Evolutionary conservation across 2,797 vertebrate species (phyloP).

Genomic region (Cichlasoma orientale): DNA sequence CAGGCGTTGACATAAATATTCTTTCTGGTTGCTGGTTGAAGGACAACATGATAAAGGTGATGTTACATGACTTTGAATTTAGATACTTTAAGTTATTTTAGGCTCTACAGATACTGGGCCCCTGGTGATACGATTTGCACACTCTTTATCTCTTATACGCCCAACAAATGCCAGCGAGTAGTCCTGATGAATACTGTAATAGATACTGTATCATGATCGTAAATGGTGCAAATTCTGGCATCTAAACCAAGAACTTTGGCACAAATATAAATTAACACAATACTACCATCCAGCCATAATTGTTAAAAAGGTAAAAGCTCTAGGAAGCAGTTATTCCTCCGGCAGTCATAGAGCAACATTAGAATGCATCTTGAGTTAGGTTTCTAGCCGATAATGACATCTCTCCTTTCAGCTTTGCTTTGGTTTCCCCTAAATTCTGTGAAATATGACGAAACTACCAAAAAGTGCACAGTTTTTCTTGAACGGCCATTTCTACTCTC

Average conservation of each 20-base stretch:
- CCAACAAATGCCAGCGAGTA: background rate
- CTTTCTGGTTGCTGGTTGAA: background rate
- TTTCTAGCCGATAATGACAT: background rate
- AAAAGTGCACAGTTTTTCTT: background rate
- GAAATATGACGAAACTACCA: background rate
- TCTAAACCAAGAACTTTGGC: background rate
- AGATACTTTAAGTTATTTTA: slow-evolving; percentile 3
- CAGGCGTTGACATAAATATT: slow-evolving; percentile 1
- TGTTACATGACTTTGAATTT: background rate
- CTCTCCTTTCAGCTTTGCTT: background rate
- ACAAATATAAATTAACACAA: background rate
- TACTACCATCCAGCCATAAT: background rate
- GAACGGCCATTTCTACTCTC: background rate
- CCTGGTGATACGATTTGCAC: background rate
- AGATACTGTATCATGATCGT: background rate
- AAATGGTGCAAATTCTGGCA: background rate
- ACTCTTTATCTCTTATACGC: background rate
- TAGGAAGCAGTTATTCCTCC: no score
- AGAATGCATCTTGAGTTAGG: background rate
- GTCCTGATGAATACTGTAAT: background rate
- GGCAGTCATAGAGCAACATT: background rate
- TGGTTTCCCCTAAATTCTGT: background rate
- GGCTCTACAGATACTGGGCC: background rate
- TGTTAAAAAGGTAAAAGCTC: background rate
- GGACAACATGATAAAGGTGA: background rate